phyloP scores from a whole-genome alignment of 2,888 invertebrate species.

The Morpho deidamia region DNA sequence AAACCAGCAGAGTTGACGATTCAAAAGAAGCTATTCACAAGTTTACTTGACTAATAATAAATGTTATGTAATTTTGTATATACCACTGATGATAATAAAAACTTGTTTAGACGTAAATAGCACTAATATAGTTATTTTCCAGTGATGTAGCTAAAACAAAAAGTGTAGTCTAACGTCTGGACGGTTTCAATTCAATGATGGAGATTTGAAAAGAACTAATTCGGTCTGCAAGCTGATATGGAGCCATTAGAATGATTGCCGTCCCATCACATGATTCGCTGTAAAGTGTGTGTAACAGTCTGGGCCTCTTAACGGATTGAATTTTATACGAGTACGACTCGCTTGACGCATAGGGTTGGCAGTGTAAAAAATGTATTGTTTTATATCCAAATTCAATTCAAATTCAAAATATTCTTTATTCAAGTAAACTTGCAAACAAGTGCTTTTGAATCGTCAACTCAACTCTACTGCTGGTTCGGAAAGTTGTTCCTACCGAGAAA shows the following conservation, averaged over 20 bases:
- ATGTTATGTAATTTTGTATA: too few relatives aligned
- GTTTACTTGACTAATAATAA: too few relatives aligned
- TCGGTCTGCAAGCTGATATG: conserved; percentile 56
- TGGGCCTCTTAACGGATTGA: conserved; percentile 66
- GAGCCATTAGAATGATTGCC: conserved; percentile 71
- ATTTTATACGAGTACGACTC: conserved; percentile 40
- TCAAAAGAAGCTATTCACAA: too few relatives aligned
- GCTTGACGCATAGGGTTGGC: conserved; percentile 11
- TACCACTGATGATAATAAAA: too few relatives aligned
- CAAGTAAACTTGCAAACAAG: too few relatives aligned
- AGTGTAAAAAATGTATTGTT: background rate
- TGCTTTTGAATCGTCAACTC: too few relatives aligned
- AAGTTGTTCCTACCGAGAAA: too few relatives aligned
- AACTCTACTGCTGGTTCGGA: too few relatives aligned
- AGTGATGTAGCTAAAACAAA: conserved; percentile 14
- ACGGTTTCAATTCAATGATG: conserved; percentile 65
- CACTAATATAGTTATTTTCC: background rate
- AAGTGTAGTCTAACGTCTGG: conserved; percentile 39
- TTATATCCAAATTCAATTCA: too few relatives aligned
- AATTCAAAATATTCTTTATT: too few relatives aligned
- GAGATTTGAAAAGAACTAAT: conserved; percentile 69
- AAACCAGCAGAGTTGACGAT: too few relatives aligned
- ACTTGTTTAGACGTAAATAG: background rate
- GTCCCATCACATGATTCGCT: conserved; percentile 49
- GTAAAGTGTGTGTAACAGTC: conserved; percentile 34